Conservation (phyloP, 1,140 invertebrate species). For the Tetramorium alpestre region DNA sequence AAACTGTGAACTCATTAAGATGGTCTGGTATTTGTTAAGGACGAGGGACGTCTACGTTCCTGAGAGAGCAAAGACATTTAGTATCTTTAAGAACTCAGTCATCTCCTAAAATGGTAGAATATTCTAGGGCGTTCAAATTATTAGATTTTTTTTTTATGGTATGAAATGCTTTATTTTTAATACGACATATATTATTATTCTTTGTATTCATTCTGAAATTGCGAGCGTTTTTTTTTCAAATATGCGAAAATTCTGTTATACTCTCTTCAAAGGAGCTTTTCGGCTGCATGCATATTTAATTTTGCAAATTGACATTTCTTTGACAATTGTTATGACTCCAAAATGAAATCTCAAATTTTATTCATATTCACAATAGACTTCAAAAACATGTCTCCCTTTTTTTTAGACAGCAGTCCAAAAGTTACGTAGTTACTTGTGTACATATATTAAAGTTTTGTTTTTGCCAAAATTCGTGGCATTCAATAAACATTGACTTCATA, state of each 20-base stretch:
- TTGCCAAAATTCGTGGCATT: neutral
- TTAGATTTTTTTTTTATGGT: neutral
- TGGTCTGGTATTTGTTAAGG: constrained; percentile 59
- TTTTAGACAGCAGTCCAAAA: neutral
- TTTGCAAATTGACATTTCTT: neutral
- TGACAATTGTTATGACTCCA: neutral
- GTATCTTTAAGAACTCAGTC: constrained; percentile 19
- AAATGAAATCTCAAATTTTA: neutral
- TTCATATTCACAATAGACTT: neutral
- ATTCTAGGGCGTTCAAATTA: neutral
- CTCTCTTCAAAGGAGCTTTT: neutral
- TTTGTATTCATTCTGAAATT: neutral
- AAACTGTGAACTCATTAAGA: constrained; percentile 63
- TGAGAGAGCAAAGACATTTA: neutral
- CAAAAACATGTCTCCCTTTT: neutral
- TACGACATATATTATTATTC: neutral
- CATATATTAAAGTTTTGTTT: neutral
- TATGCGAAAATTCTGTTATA: neutral
- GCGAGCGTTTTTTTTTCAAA: neutral
- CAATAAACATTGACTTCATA: neutral
- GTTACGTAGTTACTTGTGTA: neutral
- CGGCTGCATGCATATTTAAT: neutral
- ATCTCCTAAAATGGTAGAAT: neutral
- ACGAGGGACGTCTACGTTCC: constrained; percentile 26
- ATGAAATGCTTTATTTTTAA: neutral